These are phyloP conservation scores for Dolichotis patagonum DNA, from an alignment of 2,113 vertebrate genomes.

Conservation along the genomic window DNA sequence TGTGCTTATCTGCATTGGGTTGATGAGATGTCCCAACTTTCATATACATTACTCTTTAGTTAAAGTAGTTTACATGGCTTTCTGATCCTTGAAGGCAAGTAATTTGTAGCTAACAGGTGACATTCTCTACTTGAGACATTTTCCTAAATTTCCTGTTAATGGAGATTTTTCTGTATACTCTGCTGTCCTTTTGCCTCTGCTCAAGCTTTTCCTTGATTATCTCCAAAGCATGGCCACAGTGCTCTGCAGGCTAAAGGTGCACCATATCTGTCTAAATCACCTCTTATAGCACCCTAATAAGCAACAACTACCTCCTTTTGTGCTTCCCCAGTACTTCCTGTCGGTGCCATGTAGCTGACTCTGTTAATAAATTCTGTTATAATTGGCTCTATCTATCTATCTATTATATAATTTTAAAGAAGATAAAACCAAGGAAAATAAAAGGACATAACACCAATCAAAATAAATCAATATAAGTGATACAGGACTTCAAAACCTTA, in stretches of 20 bases:
- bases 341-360: neutral
- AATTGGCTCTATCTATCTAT: no score
- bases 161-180: neutral
- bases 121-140: neutral
- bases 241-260: neutral
- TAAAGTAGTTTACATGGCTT: neutral
- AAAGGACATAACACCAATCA: no score
- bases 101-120: neutral
- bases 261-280: rapidly evolving
- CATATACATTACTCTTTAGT: neutral
- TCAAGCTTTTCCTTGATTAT: neutral
- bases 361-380: neutral
- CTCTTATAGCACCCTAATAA: neutral
- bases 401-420: no score
- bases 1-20: neutral
- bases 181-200: neutral
- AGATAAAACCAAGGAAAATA: no score
- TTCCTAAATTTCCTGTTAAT: neutral
- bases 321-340: neutral
- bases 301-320: neutral
- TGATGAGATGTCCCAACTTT: neutral
- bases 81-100: neutral
- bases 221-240: neutral
- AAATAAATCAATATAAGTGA: no score
- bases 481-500: no score